Evolutionary conservation across 2,797 vertebrate species (phyloP), one percentile per base, ranked within the genome.

Genomic region (Argyrosomus regius): DNA sequence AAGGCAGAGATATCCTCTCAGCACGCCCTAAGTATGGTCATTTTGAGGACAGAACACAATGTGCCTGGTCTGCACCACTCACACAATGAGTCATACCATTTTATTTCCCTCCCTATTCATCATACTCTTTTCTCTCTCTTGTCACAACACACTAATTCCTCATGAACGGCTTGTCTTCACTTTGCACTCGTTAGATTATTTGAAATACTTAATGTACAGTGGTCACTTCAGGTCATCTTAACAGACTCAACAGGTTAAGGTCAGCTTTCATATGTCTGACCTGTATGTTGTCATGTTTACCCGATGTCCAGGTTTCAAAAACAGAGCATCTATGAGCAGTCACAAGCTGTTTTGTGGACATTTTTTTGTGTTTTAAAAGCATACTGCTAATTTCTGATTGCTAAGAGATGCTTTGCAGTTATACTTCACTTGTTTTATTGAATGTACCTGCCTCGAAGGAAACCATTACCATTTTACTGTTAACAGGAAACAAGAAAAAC

Each of bases 31-130:
- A 50, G 65, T 59, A 18, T 81, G 83, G 82, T 81, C 86, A 80
- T 74, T 82, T 75, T 78, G 70, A 85, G 80, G 81, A 85, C 67
- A 74, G 83, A 78, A 87, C 85, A 85, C 70, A 72, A 63, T 75
- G 82, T 91, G 70, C 86, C 81, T 14, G 53, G 41, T 64, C 67
- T 82, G 77, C 72, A 83, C 39, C 63, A 49, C 74, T 75, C 68
- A 48, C 68, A 75, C 72, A 72, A 59, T 89, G 85, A 90, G 66
- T 89, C 91, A 90, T 66, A 69, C 39, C 60, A 59, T 61, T 78
- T 31, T 16, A 77, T 80, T 86, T 78, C 61, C 66, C 59, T 83
- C 79, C 26, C 70, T 72, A 53, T 74, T 76, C 71, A 73, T 75
- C 80, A 80, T 24, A 59, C 53, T 54, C 78, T 56, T 5, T 24